Evolutionary conservation across 2,797 vertebrate species (phyloP).

Genomic region (Alosa sapidissima): DNA sequence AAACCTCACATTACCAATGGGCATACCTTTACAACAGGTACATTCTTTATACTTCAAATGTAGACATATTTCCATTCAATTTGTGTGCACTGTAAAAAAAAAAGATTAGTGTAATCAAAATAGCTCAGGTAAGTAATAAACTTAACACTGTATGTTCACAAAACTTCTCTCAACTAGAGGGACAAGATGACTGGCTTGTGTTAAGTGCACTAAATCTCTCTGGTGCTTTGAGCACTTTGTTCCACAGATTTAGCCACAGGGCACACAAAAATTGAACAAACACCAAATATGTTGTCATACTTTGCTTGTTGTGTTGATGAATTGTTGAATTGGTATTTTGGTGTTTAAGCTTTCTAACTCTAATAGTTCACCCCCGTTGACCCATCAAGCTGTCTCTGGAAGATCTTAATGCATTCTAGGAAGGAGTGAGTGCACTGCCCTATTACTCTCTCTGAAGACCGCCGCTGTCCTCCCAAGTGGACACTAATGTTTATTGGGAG

Average conservation of each 20-base stretch:
- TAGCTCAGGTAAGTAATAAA: too few species aligned
- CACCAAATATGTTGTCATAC: not conserved
- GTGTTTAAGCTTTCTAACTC: not conserved
- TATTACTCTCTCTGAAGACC: not conserved
- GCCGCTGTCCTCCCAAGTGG: not conserved
- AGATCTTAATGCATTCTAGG: not conserved
- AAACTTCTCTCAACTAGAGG: too few species aligned
- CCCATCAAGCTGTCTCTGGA: not conserved
- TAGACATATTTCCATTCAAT: not conserved
- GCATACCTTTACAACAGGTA: not conserved
- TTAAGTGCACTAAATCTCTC: too few species aligned
- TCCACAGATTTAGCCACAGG: not conserved
- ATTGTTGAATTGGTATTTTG: not conserved
- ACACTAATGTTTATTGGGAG: conserved; percentile 8
- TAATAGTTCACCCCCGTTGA: not conserved
- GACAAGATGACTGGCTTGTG: too few species aligned
- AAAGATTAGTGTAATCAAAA: too few species aligned
- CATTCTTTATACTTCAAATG: not conserved
- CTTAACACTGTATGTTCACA: too few species aligned
- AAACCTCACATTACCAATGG: not conserved
- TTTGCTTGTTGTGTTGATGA: not conserved
- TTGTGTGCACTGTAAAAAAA: not conserved
- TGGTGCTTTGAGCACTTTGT: not conserved
- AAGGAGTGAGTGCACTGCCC: not conserved
- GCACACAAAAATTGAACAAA: not conserved